Base-by-base conservation (phyloP, 2,888 invertebrate species). In the Spilarctia lutea region DNA sequence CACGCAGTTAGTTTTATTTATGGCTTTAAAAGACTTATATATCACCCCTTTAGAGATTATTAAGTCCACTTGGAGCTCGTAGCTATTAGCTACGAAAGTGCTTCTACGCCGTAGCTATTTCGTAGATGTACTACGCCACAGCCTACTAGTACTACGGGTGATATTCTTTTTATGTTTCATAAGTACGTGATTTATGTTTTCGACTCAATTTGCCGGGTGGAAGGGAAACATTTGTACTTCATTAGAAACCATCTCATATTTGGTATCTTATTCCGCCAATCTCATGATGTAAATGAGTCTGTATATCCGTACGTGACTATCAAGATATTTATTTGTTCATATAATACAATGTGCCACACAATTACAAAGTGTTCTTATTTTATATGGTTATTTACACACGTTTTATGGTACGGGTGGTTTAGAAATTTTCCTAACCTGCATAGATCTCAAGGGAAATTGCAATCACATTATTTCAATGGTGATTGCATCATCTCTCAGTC, bases 1-100 rank as follows among this genome's bases (percentile, higher is more conserved):
- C 73, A 78, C 70, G 76, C 86, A 84, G 85, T 89, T 89, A 85
- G 73, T 82, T 85, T 87, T 86, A 89, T 89, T 88, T 86, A 87
- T 84, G 81, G 76, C 83, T 81, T 83, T 86, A 78, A 83, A 80
- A 86, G 84, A 81, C 83, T 83, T 87, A 85, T 83, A 83, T 84
- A 82, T 79, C 79, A 82, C 80, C 80, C 84, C 84, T 83, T 83
- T 79, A 76, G 77, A 81, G 87, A 81, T 84, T 88, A 87, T 85
- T 81, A 81, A 79, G 75, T 79, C 69, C 71, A 72, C 73, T 85
- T 82, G 77, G 77, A 78, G 70, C 73, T 77, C 75, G 77, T 77
- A 71, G 74, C 68, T 56, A 71, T 80, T 73, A 65, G 82, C 83
- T 83, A 74, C 79, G 71, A 73, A 70, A 35, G 2, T 45, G 72